Evolutionary conservation across 2,888 invertebrate genomes (phyloP).

Genomic region (Sialis fuliginosa): DNA sequence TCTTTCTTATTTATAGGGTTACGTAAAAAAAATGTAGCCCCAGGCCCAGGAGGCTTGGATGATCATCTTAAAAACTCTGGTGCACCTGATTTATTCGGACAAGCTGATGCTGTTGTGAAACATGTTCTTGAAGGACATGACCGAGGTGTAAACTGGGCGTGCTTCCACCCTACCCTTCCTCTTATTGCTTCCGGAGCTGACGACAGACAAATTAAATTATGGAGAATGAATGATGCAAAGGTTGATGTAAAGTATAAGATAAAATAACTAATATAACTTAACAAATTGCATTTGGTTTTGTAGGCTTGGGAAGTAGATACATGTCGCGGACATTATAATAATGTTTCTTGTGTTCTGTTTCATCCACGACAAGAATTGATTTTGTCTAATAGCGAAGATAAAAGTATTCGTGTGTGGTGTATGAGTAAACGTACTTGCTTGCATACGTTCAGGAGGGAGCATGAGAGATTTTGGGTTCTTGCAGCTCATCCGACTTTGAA

Average conservation of each 20-base stretch:
- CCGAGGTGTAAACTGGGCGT: slow-evolving; percentile 97
- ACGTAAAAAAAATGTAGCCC: slow-evolving; percentile 94
- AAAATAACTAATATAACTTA: not conserved
- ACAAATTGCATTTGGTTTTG: slow-evolving; percentile 5
- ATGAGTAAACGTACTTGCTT: slow-evolving; percentile 87
- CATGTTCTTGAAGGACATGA: slow-evolving; percentile 88
- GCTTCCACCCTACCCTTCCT: slow-evolving; percentile 88
- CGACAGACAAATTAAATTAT: slow-evolving; percentile 91
- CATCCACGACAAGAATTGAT: slow-evolving; percentile 95
- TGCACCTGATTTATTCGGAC: slow-evolving; percentile 88
- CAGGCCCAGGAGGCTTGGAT: slow-evolving; percentile 79
- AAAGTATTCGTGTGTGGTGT: slow-evolving; percentile 96
- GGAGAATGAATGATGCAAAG: slow-evolving; percentile 98
- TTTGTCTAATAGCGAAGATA: slow-evolving; percentile 94
- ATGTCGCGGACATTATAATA: slow-evolving; percentile 98
- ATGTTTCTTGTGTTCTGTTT: slow-evolving; percentile 93
- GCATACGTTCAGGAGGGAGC: slow-evolving; percentile 84
- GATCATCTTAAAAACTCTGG: slow-evolving; percentile 73
- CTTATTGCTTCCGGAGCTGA: slow-evolving; percentile 97
- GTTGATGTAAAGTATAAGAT: slow-evolving; percentile 18
- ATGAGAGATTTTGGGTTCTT: slow-evolving; percentile 96
- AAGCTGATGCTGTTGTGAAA: slow-evolving; percentile 83
- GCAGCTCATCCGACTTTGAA: slow-evolving; percentile 89
- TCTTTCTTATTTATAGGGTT: slow-evolving; percentile 31
- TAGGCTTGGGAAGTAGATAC: slow-evolving; percentile 98